A percentile compares a stretch with the other conserved stretches of the same genome.
These are phyloP conservation scores for Xenopus petersii DNA, from an alignment of 2,797 vertebrate species.

Conservation along the genomic window DNA sequence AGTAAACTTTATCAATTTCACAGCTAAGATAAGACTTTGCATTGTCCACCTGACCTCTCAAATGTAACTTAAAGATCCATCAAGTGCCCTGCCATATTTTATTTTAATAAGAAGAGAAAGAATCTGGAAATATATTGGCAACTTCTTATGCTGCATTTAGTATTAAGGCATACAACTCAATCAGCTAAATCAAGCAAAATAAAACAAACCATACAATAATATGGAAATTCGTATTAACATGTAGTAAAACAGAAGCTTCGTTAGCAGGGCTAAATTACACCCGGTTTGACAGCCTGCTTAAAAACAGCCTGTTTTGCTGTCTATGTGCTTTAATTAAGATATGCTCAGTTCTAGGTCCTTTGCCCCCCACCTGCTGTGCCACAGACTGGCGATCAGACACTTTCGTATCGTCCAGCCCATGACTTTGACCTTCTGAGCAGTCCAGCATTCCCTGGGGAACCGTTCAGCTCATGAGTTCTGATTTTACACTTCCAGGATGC, in stretches of 20 bases:
- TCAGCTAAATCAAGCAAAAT: conserved; percentile 34
- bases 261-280: conserved; percentile 70
- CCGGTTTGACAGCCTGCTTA: conserved; percentile 61
- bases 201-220: conserved; percentile 52
- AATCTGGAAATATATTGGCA: too few relatives aligned
- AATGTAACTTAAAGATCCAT: too few relatives aligned
- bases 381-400: conserved; percentile 76
- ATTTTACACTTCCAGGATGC: conserved; percentile 86
- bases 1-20: too few relatives aligned
- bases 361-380: conserved; percentile 66
- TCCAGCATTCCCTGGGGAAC: conserved; percentile 83
- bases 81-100: too few relatives aligned
- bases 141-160: too few relatives aligned
- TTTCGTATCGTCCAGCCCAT: conserved; percentile 82
- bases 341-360: conserved; percentile 71
- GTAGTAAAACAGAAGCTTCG: conserved; percentile 63
- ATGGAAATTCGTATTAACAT: conserved; percentile 56
- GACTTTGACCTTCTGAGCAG: conserved; percentile 81
- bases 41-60: too few relatives aligned
- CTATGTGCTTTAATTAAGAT: conserved; percentile 85
- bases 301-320: conserved; percentile 80
- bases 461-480: conserved; percentile 85
- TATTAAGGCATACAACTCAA: too few relatives aligned
- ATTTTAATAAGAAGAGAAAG: too few relatives aligned
- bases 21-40: too few relatives aligned